Conservation (phyloP, 2,113 vertebrate genomes). For the Cygnus atratus region DNA sequence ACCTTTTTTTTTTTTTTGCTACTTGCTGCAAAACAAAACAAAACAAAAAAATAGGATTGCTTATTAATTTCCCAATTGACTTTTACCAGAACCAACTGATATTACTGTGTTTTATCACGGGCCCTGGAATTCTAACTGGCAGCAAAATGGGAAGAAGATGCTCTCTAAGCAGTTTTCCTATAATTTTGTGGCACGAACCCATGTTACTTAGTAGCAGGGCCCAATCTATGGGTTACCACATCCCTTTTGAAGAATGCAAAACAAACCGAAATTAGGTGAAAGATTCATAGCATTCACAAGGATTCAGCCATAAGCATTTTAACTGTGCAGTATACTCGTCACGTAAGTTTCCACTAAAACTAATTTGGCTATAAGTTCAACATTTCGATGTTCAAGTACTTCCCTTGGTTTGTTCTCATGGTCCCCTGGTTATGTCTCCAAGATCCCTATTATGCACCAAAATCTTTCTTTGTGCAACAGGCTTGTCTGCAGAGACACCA, state of each 20-base stretch:
- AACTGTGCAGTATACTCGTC: background rate
- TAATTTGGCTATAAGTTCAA: background rate
- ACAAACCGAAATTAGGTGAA: background rate
- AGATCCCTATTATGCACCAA: background rate
- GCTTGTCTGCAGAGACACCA: background rate
- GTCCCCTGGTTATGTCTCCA: background rate
- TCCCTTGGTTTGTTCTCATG: background rate
- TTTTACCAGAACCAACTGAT: slow-evolving; percentile 25
- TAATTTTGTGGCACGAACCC: background rate
- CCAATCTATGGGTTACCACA: background rate
- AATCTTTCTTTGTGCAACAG: background rate
- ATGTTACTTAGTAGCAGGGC: background rate
- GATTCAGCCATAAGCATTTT: background rate
- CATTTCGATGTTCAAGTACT: background rate
- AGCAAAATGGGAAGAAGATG: background rate
- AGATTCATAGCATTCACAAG: background rate
- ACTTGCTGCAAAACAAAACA: slow-evolving; percentile 26
- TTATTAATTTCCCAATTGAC: slow-evolving; percentile 13
- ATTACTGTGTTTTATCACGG: background rate
- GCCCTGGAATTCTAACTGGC: background rate
- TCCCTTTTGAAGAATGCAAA: background rate
- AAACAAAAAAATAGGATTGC: slow-evolving; percentile 21
- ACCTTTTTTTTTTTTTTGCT: slow-evolving; percentile 47
- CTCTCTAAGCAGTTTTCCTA: background rate
- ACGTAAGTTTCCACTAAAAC: background rate